phyloP scores from a whole-genome alignment of 35 echinoderm and acorn worm species.

The Heliocidaris erythrogramma region DNA sequence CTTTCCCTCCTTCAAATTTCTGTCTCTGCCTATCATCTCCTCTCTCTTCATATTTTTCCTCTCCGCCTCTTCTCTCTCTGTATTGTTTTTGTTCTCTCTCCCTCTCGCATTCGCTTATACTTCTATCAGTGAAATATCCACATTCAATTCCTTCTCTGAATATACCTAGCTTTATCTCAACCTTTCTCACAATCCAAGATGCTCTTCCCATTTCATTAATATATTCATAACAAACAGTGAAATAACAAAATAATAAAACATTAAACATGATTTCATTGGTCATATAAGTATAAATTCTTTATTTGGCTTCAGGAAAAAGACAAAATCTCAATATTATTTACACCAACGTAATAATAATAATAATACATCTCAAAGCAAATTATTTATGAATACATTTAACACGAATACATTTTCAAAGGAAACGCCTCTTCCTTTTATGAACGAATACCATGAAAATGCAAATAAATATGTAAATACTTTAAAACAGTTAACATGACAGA shows the following conservation, averaged over 20 bases:
- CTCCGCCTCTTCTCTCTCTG: not conserved
- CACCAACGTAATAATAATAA: not conserved
- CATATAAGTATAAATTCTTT: constrained; percentile 47
- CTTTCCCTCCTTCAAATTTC: not conserved
- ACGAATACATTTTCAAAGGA: not conserved
- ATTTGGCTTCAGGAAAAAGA: constrained; percentile 50
- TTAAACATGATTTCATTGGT: not conserved
- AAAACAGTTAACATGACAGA: not conserved
- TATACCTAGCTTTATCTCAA: too few species aligned
- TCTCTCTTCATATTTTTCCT: not conserved
- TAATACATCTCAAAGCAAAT: not conserved
- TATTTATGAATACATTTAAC: constrained; percentile 4
- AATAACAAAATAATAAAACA: not conserved
- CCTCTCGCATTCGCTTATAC: not conserved
- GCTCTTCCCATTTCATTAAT: not conserved
- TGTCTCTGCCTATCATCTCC: not conserved
- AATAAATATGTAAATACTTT: constrained; percentile 1
- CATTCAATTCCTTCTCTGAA: too few species aligned
- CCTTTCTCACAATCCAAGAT: too few species aligned
- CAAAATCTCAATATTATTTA: constrained; percentile 29
- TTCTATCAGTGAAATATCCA: too few species aligned
- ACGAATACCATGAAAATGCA: not conserved
- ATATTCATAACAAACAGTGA: not conserved
- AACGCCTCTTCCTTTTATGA: not conserved
- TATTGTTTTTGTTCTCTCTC: not conserved